phyloP scores from a whole-genome alignment of 2,113 vertebrate species.

The Rallus limicola region DNA sequence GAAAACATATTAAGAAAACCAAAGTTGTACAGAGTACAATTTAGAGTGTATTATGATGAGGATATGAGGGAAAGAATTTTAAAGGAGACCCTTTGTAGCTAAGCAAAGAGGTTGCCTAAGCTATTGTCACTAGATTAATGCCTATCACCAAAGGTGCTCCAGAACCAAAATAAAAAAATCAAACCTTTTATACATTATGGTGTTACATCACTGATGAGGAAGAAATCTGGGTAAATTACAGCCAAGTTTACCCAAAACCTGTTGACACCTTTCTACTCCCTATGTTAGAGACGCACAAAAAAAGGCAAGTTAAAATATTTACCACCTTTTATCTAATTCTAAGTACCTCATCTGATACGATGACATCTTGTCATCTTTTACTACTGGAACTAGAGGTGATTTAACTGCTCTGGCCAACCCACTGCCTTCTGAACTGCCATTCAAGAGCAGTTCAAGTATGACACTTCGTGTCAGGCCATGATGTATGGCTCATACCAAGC shows the following conservation, averaged over 20 bases:
- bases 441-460: background rate
- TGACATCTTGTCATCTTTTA: background rate
- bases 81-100: background rate
- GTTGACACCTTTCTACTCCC: background rate
- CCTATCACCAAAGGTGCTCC: background rate
- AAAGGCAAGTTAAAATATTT: background rate
- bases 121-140: background rate
- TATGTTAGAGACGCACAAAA: background rate
- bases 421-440: background rate
- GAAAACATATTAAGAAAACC: background rate
- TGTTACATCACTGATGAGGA: background rate
- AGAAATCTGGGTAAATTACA: background rate
- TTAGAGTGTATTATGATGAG: background rate
- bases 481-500: background rate
- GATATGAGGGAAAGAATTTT: background rate
- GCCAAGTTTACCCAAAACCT: background rate
- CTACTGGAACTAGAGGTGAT: background rate
- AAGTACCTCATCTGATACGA: background rate
- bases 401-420: background rate
- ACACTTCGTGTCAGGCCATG: background rate
- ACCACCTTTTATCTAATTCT: background rate
- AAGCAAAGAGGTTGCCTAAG: background rate
- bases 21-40: background rate
- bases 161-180: background rate
- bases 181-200: background rate